These are phyloP conservation scores for Mactromeris polynyma DNA, from an alignment of 2,888 invertebrate genomes.

Conservation along the genomic window DNA sequence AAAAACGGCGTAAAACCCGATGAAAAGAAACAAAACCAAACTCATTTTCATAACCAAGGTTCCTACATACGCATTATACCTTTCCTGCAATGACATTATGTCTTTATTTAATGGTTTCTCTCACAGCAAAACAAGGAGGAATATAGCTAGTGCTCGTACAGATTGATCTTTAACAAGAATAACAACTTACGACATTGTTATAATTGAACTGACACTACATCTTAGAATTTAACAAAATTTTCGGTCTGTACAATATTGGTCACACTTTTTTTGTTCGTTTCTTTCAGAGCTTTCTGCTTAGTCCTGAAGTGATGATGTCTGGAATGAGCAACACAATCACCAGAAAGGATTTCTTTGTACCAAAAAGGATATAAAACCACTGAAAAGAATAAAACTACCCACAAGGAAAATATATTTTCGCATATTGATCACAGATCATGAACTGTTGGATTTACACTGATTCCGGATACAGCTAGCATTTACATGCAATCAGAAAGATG, in stretches of 20 bases:
- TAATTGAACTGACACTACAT: no score
- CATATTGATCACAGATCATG: neutral
- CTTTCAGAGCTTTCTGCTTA: neutral
- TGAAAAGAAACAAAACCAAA: no score
- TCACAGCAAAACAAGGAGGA: no score
- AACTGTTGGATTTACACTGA: neutral
- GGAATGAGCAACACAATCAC: neutral
- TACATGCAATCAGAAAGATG: neutral
- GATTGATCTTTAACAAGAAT: no score
- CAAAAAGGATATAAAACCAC: neutral
- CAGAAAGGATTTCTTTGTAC: neutral
- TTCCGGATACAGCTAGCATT: neutral
- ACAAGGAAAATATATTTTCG: neutral
- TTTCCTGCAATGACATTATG: no score
- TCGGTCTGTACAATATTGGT: neutral
- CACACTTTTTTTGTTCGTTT: neutral
- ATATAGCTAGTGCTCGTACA: no score
- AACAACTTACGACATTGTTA: neutral
- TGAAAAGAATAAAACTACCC: constrained; percentile 2
- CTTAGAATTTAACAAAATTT: no score
- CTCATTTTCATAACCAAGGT: no score
- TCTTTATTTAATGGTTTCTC: no score
- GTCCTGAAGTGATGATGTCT: neutral
- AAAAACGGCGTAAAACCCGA: no score
- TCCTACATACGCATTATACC: no score